These are phyloP conservation scores for Malaclemys terrapin DNA, from an alignment of 2,113 vertebrate genomes.

Conservation along the genomic window DNA sequence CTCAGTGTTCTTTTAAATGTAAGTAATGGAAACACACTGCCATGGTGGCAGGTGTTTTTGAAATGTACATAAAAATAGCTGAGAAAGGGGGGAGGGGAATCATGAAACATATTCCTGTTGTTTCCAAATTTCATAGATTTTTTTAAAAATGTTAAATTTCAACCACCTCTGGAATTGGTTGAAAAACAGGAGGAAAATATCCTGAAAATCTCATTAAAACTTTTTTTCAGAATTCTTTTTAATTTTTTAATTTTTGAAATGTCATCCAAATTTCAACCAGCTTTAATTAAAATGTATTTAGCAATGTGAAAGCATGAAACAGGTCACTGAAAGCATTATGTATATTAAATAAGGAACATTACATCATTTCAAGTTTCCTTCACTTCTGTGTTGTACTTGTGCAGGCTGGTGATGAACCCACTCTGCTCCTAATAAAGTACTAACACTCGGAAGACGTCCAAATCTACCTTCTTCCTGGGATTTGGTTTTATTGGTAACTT, in stretches of 20 bases:
- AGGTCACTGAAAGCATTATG: not conserved
- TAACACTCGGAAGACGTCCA: not conserved
- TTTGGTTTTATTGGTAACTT: not conserved
- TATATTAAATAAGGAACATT: not conserved
- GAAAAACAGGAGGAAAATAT: not conserved
- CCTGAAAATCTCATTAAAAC: not conserved
- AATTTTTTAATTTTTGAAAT: not conserved
- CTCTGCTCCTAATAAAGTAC: not conserved
- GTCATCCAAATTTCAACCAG: not conserved
- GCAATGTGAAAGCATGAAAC: not conserved
- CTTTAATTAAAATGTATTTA: constrained; percentile 1
- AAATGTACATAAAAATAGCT: not conserved
- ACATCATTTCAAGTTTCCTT: not conserved
- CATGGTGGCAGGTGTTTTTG: not conserved
- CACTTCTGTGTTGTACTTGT: not conserved
- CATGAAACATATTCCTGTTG: not conserved
- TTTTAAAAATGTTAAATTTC: not conserved
- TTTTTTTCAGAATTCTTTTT: not conserved
- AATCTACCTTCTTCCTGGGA: not conserved
- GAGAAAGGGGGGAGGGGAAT: not conserved
- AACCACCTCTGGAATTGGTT: not conserved
- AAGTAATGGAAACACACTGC: not conserved
- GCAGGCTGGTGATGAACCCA: not conserved
- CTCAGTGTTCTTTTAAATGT: not conserved
- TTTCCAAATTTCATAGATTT: not conserved